Evolutionary conservation across 1,140 invertebrate species (phyloP), one percentile per base, ranked within the genome.

Genomic region (Neodiprion virginianus): DNA sequence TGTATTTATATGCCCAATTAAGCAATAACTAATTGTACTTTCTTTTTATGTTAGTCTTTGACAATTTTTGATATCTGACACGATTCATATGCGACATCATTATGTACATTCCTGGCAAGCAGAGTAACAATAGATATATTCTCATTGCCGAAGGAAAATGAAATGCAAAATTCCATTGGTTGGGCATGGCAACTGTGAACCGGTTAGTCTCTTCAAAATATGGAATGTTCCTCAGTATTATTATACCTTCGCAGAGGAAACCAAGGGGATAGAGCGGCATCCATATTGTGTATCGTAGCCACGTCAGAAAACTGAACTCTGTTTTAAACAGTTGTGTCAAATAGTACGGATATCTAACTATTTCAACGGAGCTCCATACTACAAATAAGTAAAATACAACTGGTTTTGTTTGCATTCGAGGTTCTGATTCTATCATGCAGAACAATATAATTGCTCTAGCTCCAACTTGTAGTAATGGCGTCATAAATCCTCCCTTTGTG

Each of bases 281-380:
- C 97, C 97, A 99, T 49, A 97, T 90, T 0, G 95, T 95, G 82
- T 98, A 98, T 47, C 97, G 90, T 0, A 98, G 86, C 97, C 97
- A 98, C 0, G 96, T 98, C n/a, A 98, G 83, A 17, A 96, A 80
- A 53, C 91, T 90, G 70, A 95, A 90, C 76, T 96, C 91, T 48
- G 91, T 90, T 49, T 95, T 93, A 74, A 96, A 91, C 7, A 96
- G 85, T 83, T 95, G 93, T 0, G 93, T 90, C 83, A 98, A 94
- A 85, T 98, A 98, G 86, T 94, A 98, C 14, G 96, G 96, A 90
- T 98, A 98, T 79, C 95, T 94, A 65, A 97, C 89, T 21, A 97
- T 81, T 89, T 98, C 97, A 47, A 96, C 91, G 1, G 90, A 77
- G 48, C 93, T 91, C 95, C 96, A 99, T 7, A 95, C 89, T 8